Evolutionary conservation across 2,797 vertebrate genomes (phyloP).

Genomic region (Sebastolobus alascanus): DNA sequence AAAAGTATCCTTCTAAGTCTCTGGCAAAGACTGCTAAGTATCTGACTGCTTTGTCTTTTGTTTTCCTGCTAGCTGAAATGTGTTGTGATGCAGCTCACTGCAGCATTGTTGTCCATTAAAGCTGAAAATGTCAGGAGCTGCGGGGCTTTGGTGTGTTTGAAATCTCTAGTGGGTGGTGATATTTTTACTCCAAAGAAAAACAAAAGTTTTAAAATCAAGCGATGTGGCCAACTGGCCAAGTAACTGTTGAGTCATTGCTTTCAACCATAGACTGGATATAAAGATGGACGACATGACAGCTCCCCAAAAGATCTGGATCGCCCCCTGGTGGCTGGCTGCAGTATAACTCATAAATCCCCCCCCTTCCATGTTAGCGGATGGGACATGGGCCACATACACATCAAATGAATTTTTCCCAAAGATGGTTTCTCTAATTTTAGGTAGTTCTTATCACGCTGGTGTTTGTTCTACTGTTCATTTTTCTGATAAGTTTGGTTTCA

Average conservation of each 20-base stretch:
- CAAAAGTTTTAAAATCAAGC: conserved; percentile 6
- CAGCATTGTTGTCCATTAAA: conserved; percentile 15
- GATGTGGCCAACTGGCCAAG: not conserved
- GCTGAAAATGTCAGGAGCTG: conserved; percentile 29
- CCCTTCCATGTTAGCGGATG: no score
- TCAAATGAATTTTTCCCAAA: no score
- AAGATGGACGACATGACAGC: no score
- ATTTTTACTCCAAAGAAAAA: conserved; percentile 6
- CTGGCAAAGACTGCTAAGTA: not conserved
- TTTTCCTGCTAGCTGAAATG: not conserved
- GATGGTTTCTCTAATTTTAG: no score
- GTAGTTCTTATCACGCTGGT: no score
- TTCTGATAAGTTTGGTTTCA: no score
- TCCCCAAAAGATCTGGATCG: no score
- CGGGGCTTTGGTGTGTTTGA: not conserved
- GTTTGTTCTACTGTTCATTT: no score
- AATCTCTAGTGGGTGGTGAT: conserved; percentile 12
- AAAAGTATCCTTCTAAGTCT: not conserved
- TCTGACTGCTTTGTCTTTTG: conserved; percentile 13
- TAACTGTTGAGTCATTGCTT: not conserved
- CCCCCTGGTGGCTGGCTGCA: no score
- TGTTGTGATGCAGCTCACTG: not conserved
- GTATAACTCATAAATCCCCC: no score
- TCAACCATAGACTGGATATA: no score
- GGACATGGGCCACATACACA: no score